phyloP scores from a whole-genome alignment of 2,113 vertebrate genomes.

The Synodontis membranacea region DNA sequence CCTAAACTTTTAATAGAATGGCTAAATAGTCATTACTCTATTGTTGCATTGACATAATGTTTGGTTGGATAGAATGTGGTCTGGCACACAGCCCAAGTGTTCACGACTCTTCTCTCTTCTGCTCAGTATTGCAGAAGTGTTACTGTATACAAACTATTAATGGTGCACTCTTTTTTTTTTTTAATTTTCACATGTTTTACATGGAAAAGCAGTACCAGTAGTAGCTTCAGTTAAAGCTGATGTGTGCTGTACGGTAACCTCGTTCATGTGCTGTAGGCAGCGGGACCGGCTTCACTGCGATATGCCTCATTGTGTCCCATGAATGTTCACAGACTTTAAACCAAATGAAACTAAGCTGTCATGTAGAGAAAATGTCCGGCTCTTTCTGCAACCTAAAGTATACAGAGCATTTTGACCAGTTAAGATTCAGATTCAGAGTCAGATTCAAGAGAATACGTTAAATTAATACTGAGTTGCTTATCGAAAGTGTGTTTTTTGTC shows the following conservation, averaged over 20 bases:
- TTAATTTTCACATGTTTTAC: neutral
- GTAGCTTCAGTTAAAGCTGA: neutral
- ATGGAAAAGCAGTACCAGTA: neutral
- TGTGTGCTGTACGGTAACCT: neutral
- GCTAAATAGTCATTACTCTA: neutral
- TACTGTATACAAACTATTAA: neutral
- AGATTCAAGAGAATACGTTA: no score
- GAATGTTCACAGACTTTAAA: neutral
- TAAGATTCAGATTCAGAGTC: no score
- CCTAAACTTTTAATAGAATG: neutral
- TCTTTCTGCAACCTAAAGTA: neutral
- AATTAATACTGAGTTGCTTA: no score
- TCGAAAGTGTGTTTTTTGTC: no score
- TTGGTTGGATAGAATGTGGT: neutral
- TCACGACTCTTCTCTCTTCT: neutral
- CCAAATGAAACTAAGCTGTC: neutral
- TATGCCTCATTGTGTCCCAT: neutral
- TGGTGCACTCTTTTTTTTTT: no score
- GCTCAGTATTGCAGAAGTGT: neutral
- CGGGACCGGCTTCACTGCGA: neutral
- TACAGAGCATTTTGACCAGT: neutral
- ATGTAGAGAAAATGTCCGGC: neutral
- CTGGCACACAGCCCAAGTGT: slow-evolving; percentile 2
- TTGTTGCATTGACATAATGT: neutral
- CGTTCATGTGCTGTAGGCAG: neutral